A percentile compares a stretch with the other conserved stretches of the same genome.
phyloP scores from a whole-genome alignment of 2,797 vertebrate genomes.

The Parambassis ranga region DNA sequence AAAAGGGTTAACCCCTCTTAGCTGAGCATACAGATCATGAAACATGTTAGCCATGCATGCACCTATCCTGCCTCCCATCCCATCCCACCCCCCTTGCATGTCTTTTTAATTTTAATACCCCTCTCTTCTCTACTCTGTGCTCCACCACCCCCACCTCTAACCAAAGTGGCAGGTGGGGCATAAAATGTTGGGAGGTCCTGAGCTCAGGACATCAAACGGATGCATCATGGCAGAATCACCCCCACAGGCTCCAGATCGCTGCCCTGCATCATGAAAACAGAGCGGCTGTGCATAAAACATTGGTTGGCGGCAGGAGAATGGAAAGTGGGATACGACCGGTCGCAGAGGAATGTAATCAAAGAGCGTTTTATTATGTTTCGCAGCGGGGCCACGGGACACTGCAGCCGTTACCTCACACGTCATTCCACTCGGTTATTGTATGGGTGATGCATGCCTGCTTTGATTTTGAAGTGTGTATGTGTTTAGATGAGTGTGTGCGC shows the following conservation, averaged over 20 bases:
- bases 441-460: conserved; percentile 29
- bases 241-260: conserved; percentile 47
- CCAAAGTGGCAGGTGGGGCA: conserved; percentile 70
- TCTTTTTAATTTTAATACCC: conserved; percentile 31
- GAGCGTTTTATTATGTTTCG: conserved; percentile 57
- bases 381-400: conserved; percentile 42
- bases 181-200: conserved; percentile 67
- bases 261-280: conserved; percentile 52
- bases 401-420: conserved; percentile 33
- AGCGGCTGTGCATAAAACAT: conserved; percentile 41
- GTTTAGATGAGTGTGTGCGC: conserved; percentile 25
- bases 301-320: conserved; percentile 31
- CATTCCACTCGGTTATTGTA: conserved; percentile 33
- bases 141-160: conserved; percentile 40
- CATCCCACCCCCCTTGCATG: conserved; percentile 6
- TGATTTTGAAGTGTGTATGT: conserved; percentile 23
- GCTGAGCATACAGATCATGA: conserved; percentile 32
- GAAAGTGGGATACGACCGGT: conserved; percentile 49
- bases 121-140: not conserved
- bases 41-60: conserved; percentile 26
- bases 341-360: conserved; percentile 71
- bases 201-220: conserved; percentile 65
- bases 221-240: conserved; percentile 65
- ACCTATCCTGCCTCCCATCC: not conserved
- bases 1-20: conserved; percentile 29